Evolutionary conservation across 2,888 invertebrate genomes (phyloP), one percentile per base, ranked within the genome.

Genomic region (Cyclophora albipunctata): DNA sequence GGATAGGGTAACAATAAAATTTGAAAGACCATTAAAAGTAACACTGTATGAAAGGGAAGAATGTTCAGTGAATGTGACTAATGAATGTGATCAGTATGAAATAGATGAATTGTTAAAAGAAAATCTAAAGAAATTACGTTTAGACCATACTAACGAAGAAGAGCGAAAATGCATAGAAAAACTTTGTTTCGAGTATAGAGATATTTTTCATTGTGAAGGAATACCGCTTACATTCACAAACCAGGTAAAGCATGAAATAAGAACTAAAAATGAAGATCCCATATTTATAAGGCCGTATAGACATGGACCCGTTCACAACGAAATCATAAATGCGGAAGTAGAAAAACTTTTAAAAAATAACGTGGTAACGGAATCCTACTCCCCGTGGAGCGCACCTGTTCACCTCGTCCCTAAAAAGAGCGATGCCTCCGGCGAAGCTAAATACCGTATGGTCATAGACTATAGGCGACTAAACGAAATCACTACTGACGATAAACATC

Each of bases 351-450:
- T 73, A 55, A 45, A 62, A 3, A 56, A 75, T 45, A 64, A 67
- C 37, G 66, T 76, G 3, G 74, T 78, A 6, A 51, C 58, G 48
- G 65, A 65, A 7, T 63, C 62, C 0, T 49, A 3, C 20, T 20
- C 20, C 20, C 78, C 73, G 0, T 78, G 71, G 69, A 69, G 62
- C 44, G 62, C 64, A 5, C 75, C 73, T 2, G 63, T 75, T 2
- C 73, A 73, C 59, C 53, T 77, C 40, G 75, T 78, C 0, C 71
- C 73, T 0, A 74, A 78, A 49, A 75, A 77, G 55, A 7, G 57
- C 3, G 75, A 75, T 40, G 56, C 67, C 1, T 57, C 60, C 0
- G 71, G 71, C 2, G 58, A 70, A 58, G 40, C 47, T 34, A 77
- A 74, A 58, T 76, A 34, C 6, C 42, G 66, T 3, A 59, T 66